Evolutionary conservation across 2,113 vertebrate species (phyloP).

Genomic region (Rana temporaria): DNA sequence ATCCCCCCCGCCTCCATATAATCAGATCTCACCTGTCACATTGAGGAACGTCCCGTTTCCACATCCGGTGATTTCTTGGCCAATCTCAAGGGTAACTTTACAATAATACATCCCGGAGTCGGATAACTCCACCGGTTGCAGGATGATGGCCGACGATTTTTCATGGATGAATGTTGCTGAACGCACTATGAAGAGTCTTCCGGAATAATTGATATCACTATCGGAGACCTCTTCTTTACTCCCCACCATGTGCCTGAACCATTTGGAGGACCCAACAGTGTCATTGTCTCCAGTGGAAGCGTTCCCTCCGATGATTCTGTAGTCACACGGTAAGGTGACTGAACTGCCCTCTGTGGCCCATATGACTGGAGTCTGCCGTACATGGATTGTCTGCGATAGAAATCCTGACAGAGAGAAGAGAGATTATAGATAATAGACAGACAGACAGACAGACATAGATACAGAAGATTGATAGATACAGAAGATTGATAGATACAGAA

Average conservation of each 20-base stretch:
- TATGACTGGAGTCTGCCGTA: background rate
- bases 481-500: too few relatives aligned
- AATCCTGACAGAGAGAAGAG: background rate
- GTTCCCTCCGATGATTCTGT: background rate
- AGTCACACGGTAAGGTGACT: background rate
- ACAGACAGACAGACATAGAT: too few relatives aligned
- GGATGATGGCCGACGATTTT: background rate
- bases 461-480: too few relatives aligned
- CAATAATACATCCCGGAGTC: constrained; percentile 12
- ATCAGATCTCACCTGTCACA: background rate
- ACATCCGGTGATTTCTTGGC: background rate
- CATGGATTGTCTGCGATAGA: too few relatives aligned
- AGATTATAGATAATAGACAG: too few relatives aligned
- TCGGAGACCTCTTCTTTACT: background rate
- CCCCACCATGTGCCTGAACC: background rate
- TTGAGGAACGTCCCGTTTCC: background rate
- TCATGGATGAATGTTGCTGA: too few relatives aligned
- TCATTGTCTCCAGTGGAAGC: background rate
- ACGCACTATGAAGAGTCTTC: background rate
- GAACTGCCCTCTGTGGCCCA: background rate
- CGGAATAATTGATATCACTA: background rate
- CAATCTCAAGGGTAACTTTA: background rate
- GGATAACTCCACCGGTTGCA: background rate
- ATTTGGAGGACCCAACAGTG: background rate
- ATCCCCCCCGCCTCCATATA: too few relatives aligned